Percentiles rank a stretch among this genome's conserved stretches.
These are phyloP conservation scores for Diarsia rubi DNA, from an alignment of 2,888 invertebrate genomes.

Conservation along the genomic window DNA sequence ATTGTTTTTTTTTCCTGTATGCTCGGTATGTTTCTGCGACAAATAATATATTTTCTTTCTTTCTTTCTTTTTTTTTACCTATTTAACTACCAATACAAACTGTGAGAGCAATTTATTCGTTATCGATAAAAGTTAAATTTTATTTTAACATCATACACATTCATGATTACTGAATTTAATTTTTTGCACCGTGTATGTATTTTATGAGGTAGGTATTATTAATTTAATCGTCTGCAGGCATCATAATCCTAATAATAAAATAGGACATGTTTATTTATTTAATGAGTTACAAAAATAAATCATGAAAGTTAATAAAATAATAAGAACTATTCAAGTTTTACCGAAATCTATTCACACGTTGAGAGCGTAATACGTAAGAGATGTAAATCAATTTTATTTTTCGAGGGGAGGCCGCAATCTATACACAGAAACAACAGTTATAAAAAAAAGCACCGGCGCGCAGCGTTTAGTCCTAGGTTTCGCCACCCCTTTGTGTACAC, in stretches of 20 bases:
- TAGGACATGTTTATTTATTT: not conserved
- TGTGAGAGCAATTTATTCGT: slow-evolving; percentile 45
- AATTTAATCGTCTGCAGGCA: slow-evolving; percentile 7
- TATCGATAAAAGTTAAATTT: slow-evolving; percentile 36
- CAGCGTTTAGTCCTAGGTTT: slow-evolving; percentile 74
- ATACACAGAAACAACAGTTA: slow-evolving; percentile 65
- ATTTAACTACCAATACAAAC: slow-evolving; percentile 17
- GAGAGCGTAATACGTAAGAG: no score
- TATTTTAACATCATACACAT: slow-evolving; percentile 35
- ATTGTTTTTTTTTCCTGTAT: no score
- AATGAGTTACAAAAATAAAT: slow-evolving; percentile 4
- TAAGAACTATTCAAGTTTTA: slow-evolving; percentile 11
- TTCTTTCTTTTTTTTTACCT: no score
- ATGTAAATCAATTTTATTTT: slow-evolving; percentile 73
- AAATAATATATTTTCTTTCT: no score
- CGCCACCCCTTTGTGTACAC: slow-evolving; percentile 79
- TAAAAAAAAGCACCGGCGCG: slow-evolving; percentile 66
- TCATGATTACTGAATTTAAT: slow-evolving; percentile 23
- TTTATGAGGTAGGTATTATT: slow-evolving; percentile 12
- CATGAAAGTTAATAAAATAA: not conserved
- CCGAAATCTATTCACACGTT: slow-evolving; percentile 47
- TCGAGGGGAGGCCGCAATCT: slow-evolving; percentile 68
- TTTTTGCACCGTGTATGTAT: slow-evolving; percentile 2
- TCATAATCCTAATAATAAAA: slow-evolving; percentile 6
- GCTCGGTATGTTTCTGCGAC: no score